Evolutionary conservation across 2,888 invertebrate genomes (phyloP).

Genomic region (Exocentrus adspersus): DNA sequence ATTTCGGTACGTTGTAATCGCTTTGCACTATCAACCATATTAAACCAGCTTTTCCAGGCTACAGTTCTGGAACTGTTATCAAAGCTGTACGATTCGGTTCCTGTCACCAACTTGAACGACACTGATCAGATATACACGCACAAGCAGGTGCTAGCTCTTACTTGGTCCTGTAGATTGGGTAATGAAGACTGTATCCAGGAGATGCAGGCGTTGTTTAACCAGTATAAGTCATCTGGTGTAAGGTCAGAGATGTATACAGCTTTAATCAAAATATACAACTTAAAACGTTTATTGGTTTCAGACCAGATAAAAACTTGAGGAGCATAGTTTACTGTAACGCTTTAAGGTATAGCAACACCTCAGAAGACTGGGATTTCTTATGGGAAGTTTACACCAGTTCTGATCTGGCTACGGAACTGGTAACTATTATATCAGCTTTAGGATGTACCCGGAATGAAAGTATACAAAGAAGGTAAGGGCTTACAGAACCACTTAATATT

Average conservation of each 20-base stretch:
- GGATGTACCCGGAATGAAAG: conserved; percentile 71
- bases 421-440: conserved; percentile 71
- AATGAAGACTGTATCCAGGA: conserved; percentile 49
- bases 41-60: not conserved
- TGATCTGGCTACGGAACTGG: conserved; percentile 75
- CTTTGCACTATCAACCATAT: too few relatives aligned
- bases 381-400: conserved; percentile 66
- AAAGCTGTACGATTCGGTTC: conserved; percentile 15
- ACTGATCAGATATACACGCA: conserved; percentile 66
- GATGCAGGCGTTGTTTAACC: not conserved
- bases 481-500: not conserved
- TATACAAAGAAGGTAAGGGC: conserved; percentile 67
- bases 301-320: conserved; percentile 73
- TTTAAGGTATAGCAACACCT: conserved; percentile 68
- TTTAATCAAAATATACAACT: too few relatives aligned
- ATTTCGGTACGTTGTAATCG: conserved; percentile 1
- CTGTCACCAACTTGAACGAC: conserved; percentile 34
- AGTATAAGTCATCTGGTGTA: not conserved
- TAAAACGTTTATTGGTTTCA: conserved; percentile 44
- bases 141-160: conserved; percentile 68
- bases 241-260: not conserved
- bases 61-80: not conserved
- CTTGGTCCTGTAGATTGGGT: conserved; percentile 72
- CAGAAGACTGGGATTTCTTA: conserved; percentile 72
- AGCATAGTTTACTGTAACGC: conserved; percentile 80